Conservation (phyloP, 2,888 invertebrate genomes). For the Anthrax anthrax region DNA sequence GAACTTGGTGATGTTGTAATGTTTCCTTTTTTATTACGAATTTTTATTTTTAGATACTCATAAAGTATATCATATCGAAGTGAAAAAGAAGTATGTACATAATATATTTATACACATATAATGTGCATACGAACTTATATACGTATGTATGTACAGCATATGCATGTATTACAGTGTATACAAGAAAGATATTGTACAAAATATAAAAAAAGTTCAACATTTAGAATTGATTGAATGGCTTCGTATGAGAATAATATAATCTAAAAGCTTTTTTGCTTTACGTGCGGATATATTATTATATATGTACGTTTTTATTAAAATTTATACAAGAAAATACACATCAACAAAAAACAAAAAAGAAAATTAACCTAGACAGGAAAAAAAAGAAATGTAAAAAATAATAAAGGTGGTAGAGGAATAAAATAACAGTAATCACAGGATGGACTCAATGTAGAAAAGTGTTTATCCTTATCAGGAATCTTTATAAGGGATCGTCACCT, state of each 20-base stretch:
- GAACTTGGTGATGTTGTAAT: too few relatives aligned
- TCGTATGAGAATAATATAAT: background rate
- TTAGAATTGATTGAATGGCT: constrained; percentile 6
- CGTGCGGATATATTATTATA: background rate
- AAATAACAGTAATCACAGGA: too few relatives aligned
- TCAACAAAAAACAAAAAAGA: background rate
- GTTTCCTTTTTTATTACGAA: too few relatives aligned
- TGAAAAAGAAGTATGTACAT: too few relatives aligned
- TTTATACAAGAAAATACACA: too few relatives aligned
- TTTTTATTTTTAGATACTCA: too few relatives aligned
- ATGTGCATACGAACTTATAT: background rate
- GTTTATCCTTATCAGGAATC: constrained; percentile 3
- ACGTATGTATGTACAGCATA: too few relatives aligned
- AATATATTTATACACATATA: too few relatives aligned
- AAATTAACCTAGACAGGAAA: background rate
- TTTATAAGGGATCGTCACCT: constrained; percentile 4
- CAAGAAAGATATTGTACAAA: background rate
- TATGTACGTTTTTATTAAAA: background rate
- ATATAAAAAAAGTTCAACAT: background rate
- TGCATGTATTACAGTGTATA: background rate
- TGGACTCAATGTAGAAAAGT: background rate
- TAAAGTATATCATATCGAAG: too few relatives aligned
- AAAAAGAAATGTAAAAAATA: background rate
- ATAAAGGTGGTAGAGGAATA: too few relatives aligned
- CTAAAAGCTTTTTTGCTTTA: background rate